Evolutionary conservation across 1,140 invertebrate species (phyloP), one percentile per base, ranked within the genome.

Genomic region (Pogonognathellus flavescens): DNA sequence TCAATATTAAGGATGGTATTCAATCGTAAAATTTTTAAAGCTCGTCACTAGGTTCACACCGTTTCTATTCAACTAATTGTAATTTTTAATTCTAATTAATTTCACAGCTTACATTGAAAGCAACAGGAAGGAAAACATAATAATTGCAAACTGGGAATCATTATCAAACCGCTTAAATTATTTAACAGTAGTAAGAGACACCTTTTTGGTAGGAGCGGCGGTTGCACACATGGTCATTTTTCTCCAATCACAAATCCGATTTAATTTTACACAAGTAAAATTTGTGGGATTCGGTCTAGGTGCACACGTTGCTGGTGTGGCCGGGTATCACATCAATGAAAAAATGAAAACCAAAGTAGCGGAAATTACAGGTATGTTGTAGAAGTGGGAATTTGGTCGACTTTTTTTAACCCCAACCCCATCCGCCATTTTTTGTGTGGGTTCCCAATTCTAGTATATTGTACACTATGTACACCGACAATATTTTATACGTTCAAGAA

Each of bases 251-350:
- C 25, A 20, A 22, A 25, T 14, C 6, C 49, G 18, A 22, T 11
- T 85, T 16, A 50, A 49, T 4, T 85, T n/a, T 14, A 11, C 6
- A 1, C 41, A 90, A 89, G 86, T 90, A 7, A 87, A 89, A 31
- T 14, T 88, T 18, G 62, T 90, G 3, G 89, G 89, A 5, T 90
- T 88, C 80, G 87, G 85, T 25, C 49, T 90, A 31, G 89, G 89
- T 18, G 86, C 88, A 1, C 89, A 90, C 5, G 82, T 89, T 13
- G 62, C 83, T 31, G 89, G 89, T 20, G 86, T 89, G 18, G 72
- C 86, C 1, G 89, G 89, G 10, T 86, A 25, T 16, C n/a, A 6
- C 31, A 31, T 62, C 49, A 60, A 8, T 50, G 57, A 16, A 9
- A 83, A 41, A 72, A 8, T 9, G 22, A 53, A 57, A 70, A 20